Percentiles rank a stretch among this genome's conserved stretches.
Evolutionary conservation across 2,113 vertebrate species (phyloP).

Genomic region (Podilymbus podiceps): DNA sequence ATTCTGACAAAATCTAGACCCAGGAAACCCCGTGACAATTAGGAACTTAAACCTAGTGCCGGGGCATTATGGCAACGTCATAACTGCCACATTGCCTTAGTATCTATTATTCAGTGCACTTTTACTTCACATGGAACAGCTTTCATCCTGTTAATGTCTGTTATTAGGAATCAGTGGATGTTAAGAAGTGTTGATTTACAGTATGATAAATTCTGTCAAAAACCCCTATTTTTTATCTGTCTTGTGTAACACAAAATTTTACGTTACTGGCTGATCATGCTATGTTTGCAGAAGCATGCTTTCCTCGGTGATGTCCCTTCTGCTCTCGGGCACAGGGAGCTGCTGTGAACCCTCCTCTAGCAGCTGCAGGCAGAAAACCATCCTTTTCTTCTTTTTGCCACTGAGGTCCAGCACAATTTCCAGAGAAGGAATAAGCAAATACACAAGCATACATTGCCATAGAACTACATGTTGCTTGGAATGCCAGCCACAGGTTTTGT

Average conservation of each 20-base stretch:
- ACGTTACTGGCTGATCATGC: neutral
- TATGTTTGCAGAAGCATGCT: neutral
- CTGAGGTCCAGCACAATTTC: neutral
- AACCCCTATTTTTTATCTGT: neutral
- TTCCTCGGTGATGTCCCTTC: neutral
- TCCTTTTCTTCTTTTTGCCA: fast-evolving
- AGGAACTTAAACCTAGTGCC: neutral
- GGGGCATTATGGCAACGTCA: neutral
- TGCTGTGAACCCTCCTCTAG: neutral
- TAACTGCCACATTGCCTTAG: neutral
- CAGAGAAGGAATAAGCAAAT: neutral
- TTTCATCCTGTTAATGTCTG: neutral
- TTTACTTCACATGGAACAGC: neutral
- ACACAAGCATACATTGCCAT: fast-evolving
- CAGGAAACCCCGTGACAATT: neutral
- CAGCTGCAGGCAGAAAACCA: neutral
- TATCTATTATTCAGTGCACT: neutral
- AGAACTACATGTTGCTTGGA: neutral
- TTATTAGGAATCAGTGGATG: neutral
- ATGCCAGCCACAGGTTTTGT: neutral
- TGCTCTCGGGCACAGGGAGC: neutral
- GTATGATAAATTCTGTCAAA: neutral
- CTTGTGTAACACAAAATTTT: neutral
- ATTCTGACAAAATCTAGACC: neutral
- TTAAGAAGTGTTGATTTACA: neutral